phyloP scores from a whole-genome alignment of 2,113 vertebrate genomes.

The Takifugu flavidus region DNA sequence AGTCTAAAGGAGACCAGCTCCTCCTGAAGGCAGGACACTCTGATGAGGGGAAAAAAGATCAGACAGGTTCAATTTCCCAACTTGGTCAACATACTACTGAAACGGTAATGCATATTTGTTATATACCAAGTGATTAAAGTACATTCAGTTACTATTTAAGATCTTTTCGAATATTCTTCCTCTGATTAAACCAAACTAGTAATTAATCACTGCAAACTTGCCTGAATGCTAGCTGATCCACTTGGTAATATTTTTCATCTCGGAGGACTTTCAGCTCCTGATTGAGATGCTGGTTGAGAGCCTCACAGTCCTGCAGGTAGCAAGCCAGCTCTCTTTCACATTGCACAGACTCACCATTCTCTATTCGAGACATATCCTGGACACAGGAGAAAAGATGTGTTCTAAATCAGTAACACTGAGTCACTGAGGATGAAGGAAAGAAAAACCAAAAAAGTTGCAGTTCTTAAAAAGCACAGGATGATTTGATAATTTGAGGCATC shows the following conservation, averaged over 20 bases:
- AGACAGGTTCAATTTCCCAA: not conserved
- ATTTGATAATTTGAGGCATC: not conserved
- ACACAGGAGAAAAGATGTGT: not conserved
- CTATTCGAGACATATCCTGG: constrained; percentile 88
- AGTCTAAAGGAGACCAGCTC: constrained; percentile 90
- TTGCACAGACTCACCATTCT: constrained; percentile 84
- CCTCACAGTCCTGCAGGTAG: constrained; percentile 92
- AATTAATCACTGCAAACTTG: constrained; percentile 46
- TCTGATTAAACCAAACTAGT: not conserved
- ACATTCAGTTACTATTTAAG: not conserved
- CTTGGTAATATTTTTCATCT: constrained; percentile 92
- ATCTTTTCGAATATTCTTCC: not conserved
- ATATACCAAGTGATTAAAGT: not conserved
- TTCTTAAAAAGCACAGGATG: not conserved
- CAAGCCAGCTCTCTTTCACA: constrained; percentile 86
- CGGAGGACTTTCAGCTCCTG: constrained; percentile 88
- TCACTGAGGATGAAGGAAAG: not conserved
- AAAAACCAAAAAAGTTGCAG: too few species aligned
- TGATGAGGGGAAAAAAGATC: constrained; percentile 35
- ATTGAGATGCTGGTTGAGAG: constrained; percentile 84
- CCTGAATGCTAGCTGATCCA: constrained; percentile 96
- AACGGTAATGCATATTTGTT: not conserved
- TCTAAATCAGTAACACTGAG: not conserved
- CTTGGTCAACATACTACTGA: too few species aligned
- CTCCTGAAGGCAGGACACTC: constrained; percentile 88